Conservation (phyloP, 2,113 vertebrate species). For the rabbit (Oryctolagus cuniculus) region DNA sequence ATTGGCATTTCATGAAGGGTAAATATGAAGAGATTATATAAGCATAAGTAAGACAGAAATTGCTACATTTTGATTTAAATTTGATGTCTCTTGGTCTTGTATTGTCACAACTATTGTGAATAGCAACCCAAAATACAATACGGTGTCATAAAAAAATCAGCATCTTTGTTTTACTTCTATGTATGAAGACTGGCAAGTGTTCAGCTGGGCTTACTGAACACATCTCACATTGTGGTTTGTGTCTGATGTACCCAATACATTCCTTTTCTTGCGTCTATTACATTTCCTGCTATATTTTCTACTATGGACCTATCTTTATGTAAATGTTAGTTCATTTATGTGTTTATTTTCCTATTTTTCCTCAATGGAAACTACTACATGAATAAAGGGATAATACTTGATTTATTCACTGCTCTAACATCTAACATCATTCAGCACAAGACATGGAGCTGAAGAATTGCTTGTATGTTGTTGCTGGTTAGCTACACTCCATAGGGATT, state of each 20-base stretch:
- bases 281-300: not conserved
- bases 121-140: not conserved
- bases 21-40: not conserved
- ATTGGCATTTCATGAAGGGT: not conserved
- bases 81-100: not conserved
- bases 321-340: not conserved
- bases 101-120: not conserved
- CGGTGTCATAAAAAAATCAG: not conserved
- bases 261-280: not conserved
- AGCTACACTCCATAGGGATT: not conserved
- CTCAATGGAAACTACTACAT: not conserved
- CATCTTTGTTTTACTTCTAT: not conserved
- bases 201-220: accelerated
- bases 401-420: not conserved
- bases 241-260: not conserved
- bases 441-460: not conserved
- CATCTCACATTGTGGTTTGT: not conserved
- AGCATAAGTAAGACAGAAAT: too few species aligned
- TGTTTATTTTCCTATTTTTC: not conserved
- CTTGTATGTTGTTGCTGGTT: not conserved
- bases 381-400: not conserved
- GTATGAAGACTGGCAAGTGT: not conserved
- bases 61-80: not conserved
- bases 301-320: not conserved
- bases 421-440: not conserved